Conservation (phyloP, 2,797 vertebrate genomes). For the Eulemur rubriventer region DNA sequence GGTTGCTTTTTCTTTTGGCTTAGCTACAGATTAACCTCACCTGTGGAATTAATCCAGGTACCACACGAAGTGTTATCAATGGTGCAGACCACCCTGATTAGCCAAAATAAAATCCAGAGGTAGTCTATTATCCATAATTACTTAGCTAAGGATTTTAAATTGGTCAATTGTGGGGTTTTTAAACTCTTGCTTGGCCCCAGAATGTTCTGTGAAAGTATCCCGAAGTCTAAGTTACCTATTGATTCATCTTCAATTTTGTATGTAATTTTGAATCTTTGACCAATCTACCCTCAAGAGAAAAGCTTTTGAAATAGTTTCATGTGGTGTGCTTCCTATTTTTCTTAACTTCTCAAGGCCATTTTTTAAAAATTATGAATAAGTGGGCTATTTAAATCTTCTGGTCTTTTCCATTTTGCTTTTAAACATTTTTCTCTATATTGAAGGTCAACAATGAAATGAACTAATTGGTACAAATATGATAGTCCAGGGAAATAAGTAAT, state of each 20-base stretch:
- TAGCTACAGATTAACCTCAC: background rate
- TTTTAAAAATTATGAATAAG: background rate
- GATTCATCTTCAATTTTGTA: background rate
- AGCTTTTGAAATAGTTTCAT: background rate
- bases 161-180: background rate
- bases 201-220: background rate
- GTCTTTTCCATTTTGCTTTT: background rate
- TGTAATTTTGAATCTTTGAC: background rate
- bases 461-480: background rate
- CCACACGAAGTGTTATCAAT: background rate
- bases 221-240: background rate
- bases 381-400: background rate
- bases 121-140: background rate
- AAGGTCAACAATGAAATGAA: background rate
- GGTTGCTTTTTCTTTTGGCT: background rate
- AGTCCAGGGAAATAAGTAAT: background rate
- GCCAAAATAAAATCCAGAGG: background rate
- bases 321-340: background rate
- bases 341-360: background rate
- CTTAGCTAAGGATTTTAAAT: background rate
- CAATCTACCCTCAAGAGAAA: background rate
- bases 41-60: background rate
- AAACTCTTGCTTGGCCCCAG: background rate
- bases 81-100: background rate
- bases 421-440: background rate